Base-by-base conservation (phyloP, 2,113 vertebrate genomes). In the Emydocephalus ijimae region DNA sequence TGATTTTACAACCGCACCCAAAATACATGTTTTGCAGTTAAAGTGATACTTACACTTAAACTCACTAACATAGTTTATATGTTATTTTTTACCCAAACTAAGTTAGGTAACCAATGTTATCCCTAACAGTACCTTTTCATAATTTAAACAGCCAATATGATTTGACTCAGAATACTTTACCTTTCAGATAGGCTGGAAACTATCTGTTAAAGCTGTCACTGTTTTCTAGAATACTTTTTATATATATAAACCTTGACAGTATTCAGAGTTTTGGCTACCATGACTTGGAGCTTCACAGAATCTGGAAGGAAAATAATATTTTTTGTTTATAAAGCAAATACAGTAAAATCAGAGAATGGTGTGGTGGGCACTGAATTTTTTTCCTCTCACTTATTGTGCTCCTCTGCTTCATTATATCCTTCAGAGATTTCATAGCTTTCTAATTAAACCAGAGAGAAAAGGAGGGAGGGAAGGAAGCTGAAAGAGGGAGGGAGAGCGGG, bases 111-210 rank as follows among this genome's bases (percentile, higher is more conserved):
- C n/a, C n/a, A n/a, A n/a, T n/a, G n/a, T n/a, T n/a, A n/a, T n/a
- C n/a, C n/a, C n/a, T n/a, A n/a, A n/a, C n/a, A 21, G 48, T 18
- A 34, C 45, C 12, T 94, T 81, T 50, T 90, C 55, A 89, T 3
- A 9, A 3, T 64, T 45, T 91, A 87, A 96, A 89, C 29, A 56
- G 5, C n/a, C 18, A 23, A 48, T 69, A 43, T 91, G 56, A 18
- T 91, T 54, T 95, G 85, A 93, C 45, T 23, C 39, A n/a, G 87
- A 95, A 18, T 15, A 23, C 15, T 94, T 93, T 93, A 5, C 89
- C 90, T 92, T 91, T 3, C 20, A 94, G 50, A 43, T 86, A 94
- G 48, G 26, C 24, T 91, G 4, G 85, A 29, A 92, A 0, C 21
- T 15, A 1, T 94, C 34, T 94, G 64, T 92, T 93, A 85, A 50